Conservation (phyloP, 2,888 invertebrate species). For the Trichacis sp. region DNA sequence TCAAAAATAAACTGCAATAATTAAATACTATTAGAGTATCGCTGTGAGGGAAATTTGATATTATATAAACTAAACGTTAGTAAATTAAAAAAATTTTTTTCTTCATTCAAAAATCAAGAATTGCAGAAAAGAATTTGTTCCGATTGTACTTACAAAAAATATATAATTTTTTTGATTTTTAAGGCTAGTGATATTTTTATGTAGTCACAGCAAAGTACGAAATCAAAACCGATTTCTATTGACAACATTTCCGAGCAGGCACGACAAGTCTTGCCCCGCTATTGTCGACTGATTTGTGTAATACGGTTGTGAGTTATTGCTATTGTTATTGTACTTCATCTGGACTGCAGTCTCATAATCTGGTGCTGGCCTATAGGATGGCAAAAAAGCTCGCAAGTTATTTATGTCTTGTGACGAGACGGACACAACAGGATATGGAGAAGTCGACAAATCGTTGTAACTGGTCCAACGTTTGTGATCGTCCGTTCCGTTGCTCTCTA, state of each 20-base stretch:
- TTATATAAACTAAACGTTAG: too few relatives aligned
- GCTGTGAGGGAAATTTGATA: too few relatives aligned
- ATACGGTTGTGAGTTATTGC: slow-evolving; percentile 61
- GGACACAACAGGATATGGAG: slow-evolving; percentile 62
- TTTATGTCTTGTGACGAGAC: slow-evolving; percentile 70
- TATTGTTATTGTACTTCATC: slow-evolving; percentile 76
- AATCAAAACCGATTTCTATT: slow-evolving; percentile 63
- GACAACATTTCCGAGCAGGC: slow-evolving; percentile 58
- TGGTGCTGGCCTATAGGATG: slow-evolving; percentile 89
- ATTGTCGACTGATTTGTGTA: slow-evolving; percentile 66
- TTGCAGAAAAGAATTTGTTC: too few relatives aligned
- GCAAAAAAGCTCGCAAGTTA: slow-evolving; percentile 79
- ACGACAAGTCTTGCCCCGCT: slow-evolving; percentile 63
- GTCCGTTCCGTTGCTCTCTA: slow-evolving; percentile 59
- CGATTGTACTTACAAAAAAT: too few relatives aligned
- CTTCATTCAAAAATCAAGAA: too few relatives aligned
- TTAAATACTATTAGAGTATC: too few relatives aligned
- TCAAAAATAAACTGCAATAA: too few relatives aligned
- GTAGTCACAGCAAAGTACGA: too few relatives aligned
- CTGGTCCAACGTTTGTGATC: slow-evolving; percentile 65
- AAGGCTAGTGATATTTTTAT: too few relatives aligned
- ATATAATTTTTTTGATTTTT: too few relatives aligned
- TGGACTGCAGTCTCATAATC: slow-evolving; percentile 95
- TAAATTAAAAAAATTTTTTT: too few relatives aligned
- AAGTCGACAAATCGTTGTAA: slow-evolving; percentile 65